These are phyloP conservation scores for Drosophila rellima DNA, from an alignment of 2,888 invertebrate genomes.

Conservation along the genomic window DNA sequence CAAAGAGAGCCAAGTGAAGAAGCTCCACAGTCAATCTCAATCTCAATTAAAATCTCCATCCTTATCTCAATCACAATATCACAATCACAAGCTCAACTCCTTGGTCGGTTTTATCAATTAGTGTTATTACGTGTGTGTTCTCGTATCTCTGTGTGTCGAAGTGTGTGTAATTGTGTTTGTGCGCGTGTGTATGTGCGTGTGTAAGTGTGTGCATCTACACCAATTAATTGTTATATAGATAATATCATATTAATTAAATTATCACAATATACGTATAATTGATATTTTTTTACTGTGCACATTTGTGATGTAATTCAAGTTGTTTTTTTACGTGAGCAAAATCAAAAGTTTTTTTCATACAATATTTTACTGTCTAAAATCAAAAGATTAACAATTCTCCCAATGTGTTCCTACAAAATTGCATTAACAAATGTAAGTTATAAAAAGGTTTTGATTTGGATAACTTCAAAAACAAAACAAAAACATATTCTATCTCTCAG, in stretches of 20 bases:
- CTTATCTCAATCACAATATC: conserved; percentile 6
- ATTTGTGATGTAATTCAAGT: conserved; percentile 46
- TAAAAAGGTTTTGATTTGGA: not conserved
- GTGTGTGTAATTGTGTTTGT: not conserved
- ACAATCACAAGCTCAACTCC: conserved; percentile 9
- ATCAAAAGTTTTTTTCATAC: not conserved
- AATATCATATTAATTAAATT: conserved; percentile 20
- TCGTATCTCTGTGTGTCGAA: not conserved
- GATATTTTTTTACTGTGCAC: conserved; percentile 50
- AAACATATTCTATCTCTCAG: not conserved
- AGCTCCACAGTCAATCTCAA: conserved; percentile 19
- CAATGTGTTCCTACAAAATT: not conserved
- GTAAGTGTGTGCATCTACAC: conserved; percentile 10
- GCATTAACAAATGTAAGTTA: conserved; percentile 4
- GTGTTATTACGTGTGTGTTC: not conserved
- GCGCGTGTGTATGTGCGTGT: not conserved
- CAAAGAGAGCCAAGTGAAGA: conserved; percentile 16
- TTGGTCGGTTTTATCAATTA: conserved; percentile 3
- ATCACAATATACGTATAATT: conserved; percentile 27
- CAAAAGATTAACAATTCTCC: not conserved
- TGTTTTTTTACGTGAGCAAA: conserved; percentile 30
- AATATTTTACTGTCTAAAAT: conserved; percentile 10
- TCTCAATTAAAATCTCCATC: conserved; percentile 8
- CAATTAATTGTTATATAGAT: conserved; percentile 15
- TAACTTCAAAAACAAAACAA: not conserved